Base-by-base conservation (phyloP, 2,888 invertebrate species). In the Drosophila melanosoma region DNA sequence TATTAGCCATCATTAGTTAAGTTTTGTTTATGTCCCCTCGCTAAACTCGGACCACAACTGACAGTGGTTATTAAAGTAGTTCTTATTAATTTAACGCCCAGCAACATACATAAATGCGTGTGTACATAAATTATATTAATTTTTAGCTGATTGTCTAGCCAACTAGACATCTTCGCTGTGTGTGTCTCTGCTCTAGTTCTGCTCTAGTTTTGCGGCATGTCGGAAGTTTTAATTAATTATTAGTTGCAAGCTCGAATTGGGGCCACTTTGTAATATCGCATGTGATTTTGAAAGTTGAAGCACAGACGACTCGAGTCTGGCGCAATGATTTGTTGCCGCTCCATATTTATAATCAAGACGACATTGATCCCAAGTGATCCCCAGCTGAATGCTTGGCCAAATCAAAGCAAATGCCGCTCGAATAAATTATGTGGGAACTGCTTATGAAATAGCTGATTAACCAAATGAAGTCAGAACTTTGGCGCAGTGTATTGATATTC, bases 301-400 rank as follows among this genome's bases (percentile, higher is more conserved):
- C 40, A 40, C 17, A n/a, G 40, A 6, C 53, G 40, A 6, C 53
- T 56, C 33, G 29, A 53, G 40, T 29, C 59, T 65, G 45, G 11
- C 52, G 60, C 76, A 65, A 51, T 76, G 56, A 53, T 71, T 68
- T 68, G 56, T 38, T 26, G 61, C 49, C 57, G 82, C 63, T 66
- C 61, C 57, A 59, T 49, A 73, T 70, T 82, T 33, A 32, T 54
- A 75, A 82, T 84, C 70, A 67, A 58, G 67, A 26, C 73, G 63
- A 63, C 82, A 70, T 63, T 83, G 88, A 88, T 88, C 87, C 80
- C 17, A 33, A 33, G 48, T 71, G 69, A 77, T 68, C 85, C 70
- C 62, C 29, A 63, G 35, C 45, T n/a, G 40, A 69, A 71, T 57
- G n/a, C 17, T 49, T 33, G 48, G 23, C 45, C 26, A 29, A 80